phyloP scores from a whole-genome alignment of 2,888 invertebrate species.

The Carcina quercana region DNA sequence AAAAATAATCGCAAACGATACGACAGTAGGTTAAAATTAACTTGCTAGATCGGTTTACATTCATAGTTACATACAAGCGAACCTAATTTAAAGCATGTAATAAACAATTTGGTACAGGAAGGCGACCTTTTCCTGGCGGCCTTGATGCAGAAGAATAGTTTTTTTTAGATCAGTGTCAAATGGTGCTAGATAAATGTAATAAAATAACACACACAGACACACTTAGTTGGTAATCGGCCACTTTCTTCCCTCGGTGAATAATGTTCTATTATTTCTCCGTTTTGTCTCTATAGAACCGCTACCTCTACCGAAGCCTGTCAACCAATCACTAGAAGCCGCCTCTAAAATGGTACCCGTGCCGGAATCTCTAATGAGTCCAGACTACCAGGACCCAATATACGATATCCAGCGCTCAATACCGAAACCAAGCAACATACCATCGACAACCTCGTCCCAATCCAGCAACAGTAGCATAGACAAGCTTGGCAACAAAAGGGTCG shows the following conservation, averaged over 20 bases:
- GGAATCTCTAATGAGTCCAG: slow-evolving; percentile 90
- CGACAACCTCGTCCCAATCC: slow-evolving; percentile 33
- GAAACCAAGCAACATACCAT: slow-evolving; percentile 33
- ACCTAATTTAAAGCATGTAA: too few relatives aligned
- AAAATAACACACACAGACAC: too few relatives aligned
- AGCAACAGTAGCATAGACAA: slow-evolving; percentile 55
- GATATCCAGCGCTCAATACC: slow-evolving; percentile 56
- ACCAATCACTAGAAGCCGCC: slow-evolving; percentile 83
- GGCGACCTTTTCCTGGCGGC: too few relatives aligned
- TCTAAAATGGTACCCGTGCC: slow-evolving; percentile 92
- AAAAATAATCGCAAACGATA: too few relatives aligned
- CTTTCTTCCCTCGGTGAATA: not conserved
- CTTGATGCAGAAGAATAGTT: too few relatives aligned
- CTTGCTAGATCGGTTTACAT: too few relatives aligned
- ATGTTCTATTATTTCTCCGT: not conserved
- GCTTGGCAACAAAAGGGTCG: slow-evolving; percentile 41
- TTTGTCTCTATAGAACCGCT: slow-evolving; percentile 16
- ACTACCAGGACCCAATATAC: slow-evolving; percentile 76
- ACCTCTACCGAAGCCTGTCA: slow-evolving; percentile 35
- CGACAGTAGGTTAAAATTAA: too few relatives aligned
- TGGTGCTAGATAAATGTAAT: too few relatives aligned
- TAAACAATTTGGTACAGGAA: too few relatives aligned
- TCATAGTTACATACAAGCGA: too few relatives aligned
- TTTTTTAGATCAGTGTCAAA: too few relatives aligned
- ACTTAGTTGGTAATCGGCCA: too few relatives aligned